A percentile compares a stretch with the other conserved stretches of the same genome.
phyloP scores from a whole-genome alignment of 2,888 invertebrate genomes.

The Cryptocephalus moraei region DNA sequence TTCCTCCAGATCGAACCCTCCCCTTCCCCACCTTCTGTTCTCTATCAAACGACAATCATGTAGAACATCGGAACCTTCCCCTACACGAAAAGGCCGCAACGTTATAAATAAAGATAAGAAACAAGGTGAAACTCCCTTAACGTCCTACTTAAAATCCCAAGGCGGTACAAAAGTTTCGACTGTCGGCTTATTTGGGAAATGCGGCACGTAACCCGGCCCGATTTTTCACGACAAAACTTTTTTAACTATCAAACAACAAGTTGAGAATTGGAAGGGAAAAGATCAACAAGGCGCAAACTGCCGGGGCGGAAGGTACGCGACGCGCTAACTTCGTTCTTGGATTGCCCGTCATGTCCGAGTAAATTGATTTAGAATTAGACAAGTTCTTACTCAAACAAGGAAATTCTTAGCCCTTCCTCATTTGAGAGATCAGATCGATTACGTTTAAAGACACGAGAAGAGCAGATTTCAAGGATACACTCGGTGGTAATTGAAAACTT shows the following conservation, averaged over 20 bases:
- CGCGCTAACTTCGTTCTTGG: constrained; percentile 9
- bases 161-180: constrained; percentile 8
- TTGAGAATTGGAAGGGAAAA: constrained; percentile 7
- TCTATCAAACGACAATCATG: no score
- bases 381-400: no score
- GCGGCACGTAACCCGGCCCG: constrained; percentile 11
- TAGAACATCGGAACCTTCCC: no score
- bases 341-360: constrained; percentile 8
- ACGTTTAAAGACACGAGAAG: no score
- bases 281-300: constrained; percentile 5
- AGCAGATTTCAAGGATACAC: no score
- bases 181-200: constrained; percentile 9
- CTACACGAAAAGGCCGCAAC: constrained; percentile 6
- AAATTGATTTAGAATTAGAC: constrained; percentile 10
- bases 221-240: constrained; percentile 15
- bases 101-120: constrained; percentile 15
- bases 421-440: no score
- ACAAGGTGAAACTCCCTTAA: constrained; percentile 9
- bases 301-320: constrained; percentile 5
- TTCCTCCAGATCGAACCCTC: no score
- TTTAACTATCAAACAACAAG: constrained; percentile 13
- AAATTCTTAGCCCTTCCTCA: no score
- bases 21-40: no score
- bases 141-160: constrained; percentile 10
- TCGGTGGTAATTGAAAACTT: no score